Conservation (phyloP, 2,888 invertebrate species). For the Poecilobothrus nobilitatus region DNA sequence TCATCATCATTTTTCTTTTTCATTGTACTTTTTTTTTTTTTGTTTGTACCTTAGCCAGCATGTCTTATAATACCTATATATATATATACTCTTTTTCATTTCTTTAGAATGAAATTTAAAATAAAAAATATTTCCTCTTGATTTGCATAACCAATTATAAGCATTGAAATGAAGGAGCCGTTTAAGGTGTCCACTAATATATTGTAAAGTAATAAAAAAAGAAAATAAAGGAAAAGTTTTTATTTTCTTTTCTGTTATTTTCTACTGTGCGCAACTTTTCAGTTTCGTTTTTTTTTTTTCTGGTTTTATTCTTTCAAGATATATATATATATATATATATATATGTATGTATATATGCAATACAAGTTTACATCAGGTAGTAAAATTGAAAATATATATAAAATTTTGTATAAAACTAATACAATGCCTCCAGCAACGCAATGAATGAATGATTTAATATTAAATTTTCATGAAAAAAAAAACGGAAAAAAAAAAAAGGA, state of each 20-base stretch:
- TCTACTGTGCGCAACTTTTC: too few relatives aligned
- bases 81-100: too few relatives aligned
- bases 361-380: neutral
- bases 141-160: constrained; percentile 13
- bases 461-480: neutral
- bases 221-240: neutral
- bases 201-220: neutral
- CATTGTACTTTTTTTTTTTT: neutral
- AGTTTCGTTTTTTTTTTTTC: too few relatives aligned
- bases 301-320: too few relatives aligned
- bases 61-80: too few relatives aligned
- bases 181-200: neutral
- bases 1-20: neutral
- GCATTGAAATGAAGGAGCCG: constrained; percentile 11
- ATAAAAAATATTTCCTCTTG: neutral
- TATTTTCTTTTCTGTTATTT: neutral
- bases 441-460: constrained; percentile 6
- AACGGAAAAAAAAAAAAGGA: neutral
- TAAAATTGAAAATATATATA: neutral
- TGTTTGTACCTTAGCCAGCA: too few relatives aligned
- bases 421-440: neutral
- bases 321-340: too few relatives aligned
- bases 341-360: too few relatives aligned
- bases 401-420: neutral
- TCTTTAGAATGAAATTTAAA: too few relatives aligned